Base-by-base conservation (phyloP, 2,113 vertebrate genomes). In the Pan paniscus region DNA sequence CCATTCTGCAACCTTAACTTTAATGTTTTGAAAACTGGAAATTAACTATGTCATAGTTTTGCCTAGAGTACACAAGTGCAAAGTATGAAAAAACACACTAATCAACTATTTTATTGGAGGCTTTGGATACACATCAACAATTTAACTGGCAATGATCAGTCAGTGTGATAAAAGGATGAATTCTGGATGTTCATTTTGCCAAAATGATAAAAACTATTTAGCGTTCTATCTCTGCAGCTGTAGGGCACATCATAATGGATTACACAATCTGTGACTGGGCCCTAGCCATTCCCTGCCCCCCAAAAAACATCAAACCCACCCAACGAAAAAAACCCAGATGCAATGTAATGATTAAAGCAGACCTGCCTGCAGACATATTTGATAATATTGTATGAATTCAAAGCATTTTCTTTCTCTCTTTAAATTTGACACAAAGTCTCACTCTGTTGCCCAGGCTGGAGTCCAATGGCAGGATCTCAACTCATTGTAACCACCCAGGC, bases 21-120 rank as follows among this genome's bases (percentile, higher is more conserved):
- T 81, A 18, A 95, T 52, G 20, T 70, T 95, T 22, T 82, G 80
- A 96, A 86, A 94, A 90, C 18, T 38, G 25, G 57, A 94, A 95
- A 48, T 94, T 89, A 94, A 76, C 43, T 55, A 25, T 59, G 35
- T 95, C 43, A 76, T 17, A 52, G 52, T 89, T 96, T 90, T 80
- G 61, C 70, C 35, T 93, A 32, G 9, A 3, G 1, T 55, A 59
- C 1, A 4, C 90, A 48, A 95, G 5, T 27, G 18, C 40, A 81
- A 91, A 84, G 32, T 8, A 40, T 2, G 12, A 17, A 64, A 67
- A 73, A 87, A 68, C 18, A 23, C 0, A 79, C 30, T 67, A 38
- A 64, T 90, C 38, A 70, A 40, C 23, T 76, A 48, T 32, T 93
- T 90, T 87, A 57, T 9, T 90, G 46, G 35, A 80, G 48, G 18